Conservation (phyloP, 1,140 invertebrate species). For the Trypoxylus dichotomus region DNA sequence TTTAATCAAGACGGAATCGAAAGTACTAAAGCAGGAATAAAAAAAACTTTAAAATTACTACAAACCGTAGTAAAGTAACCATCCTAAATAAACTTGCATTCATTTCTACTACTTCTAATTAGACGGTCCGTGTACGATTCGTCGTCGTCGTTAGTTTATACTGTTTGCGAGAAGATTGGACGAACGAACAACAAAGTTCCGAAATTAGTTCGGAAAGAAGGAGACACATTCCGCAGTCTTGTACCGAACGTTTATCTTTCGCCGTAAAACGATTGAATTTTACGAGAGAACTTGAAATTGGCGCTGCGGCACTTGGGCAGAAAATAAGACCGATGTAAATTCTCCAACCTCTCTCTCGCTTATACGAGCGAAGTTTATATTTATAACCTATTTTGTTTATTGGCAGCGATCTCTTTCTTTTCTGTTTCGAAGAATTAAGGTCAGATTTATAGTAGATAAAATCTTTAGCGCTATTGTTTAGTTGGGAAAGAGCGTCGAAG, state of each 20-base stretch:
- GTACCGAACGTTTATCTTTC: not conserved
- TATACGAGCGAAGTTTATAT: not conserved
- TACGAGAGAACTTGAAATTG: constrained; percentile 18
- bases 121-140: no score
- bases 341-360: not conserved
- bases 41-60: no score
- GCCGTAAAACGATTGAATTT: constrained; percentile 23
- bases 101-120: no score
- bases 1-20: no score
- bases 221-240: not conserved
- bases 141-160: not conserved
- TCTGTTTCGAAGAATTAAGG: no score
- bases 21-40: no score
- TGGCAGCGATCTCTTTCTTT: not conserved
- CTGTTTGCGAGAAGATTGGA: not conserved
- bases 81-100: no score
- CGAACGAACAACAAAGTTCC: not conserved
- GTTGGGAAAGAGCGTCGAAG: no score
- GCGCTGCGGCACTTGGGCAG: not conserved
- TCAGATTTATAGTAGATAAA: no score
- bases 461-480: no score
- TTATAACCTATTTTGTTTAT: not conserved
- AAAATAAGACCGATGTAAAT: not conserved
- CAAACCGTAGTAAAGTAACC: no score
- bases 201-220: constrained; percentile 2